Evolutionary conservation across 2,113 vertebrate species (phyloP).

Genomic region (Proterorhinus semilunaris): DNA sequence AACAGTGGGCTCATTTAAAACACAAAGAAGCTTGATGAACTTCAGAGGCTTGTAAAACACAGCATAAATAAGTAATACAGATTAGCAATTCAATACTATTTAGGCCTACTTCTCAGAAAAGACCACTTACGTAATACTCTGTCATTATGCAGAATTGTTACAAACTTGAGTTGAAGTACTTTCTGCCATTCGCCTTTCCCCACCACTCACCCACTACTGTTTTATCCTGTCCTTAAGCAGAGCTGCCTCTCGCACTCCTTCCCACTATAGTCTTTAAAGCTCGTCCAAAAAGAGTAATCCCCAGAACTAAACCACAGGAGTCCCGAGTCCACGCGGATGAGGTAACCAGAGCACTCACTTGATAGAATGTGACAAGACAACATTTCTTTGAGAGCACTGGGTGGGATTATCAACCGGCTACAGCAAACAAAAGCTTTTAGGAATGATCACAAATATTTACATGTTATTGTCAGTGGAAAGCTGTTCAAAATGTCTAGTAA

Average conservation of each 20-base stretch:
- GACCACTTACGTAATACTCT: too few species aligned
- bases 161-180: not conserved
- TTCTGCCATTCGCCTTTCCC: slow-evolving; percentile 41
- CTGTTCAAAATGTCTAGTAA: not conserved
- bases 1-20: too few species aligned
- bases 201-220: slow-evolving; percentile 22
- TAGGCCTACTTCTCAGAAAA: not conserved
- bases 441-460: slow-evolving; percentile 8
- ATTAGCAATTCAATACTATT: not conserved
- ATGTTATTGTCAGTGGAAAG: not conserved
- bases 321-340: slow-evolving; percentile 46
- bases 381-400: slow-evolving; percentile 38
- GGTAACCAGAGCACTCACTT: slow-evolving; percentile 57
- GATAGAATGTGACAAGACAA: slow-evolving; percentile 51
- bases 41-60: too few species aligned
- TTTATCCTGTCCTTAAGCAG: slow-evolving; percentile 61
- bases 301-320: slow-evolving; percentile 60
- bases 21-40: too few species aligned
- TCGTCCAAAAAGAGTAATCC: slow-evolving; percentile 65
- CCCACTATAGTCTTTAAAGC: slow-evolving; percentile 65
- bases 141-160: too few species aligned
- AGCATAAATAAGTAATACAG: too few species aligned
- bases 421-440: slow-evolving; percentile 29
- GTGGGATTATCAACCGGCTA: slow-evolving; percentile 38
- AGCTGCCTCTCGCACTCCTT: slow-evolving; percentile 41